phyloP scores from a whole-genome alignment of 2,797 vertebrate genomes.

The Anolis apletophallus region DNA sequence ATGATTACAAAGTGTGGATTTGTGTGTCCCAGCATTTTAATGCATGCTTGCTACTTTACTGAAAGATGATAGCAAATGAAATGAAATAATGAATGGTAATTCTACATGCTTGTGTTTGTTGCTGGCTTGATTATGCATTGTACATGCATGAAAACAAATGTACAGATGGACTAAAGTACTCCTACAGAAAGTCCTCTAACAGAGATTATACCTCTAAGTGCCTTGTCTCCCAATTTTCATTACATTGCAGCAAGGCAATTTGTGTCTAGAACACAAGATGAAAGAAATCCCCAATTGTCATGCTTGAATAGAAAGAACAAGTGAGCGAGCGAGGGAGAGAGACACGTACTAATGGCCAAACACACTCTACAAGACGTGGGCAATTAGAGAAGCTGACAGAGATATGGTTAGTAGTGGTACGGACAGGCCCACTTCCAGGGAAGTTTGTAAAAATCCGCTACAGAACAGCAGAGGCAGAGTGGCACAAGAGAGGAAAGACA shows the following conservation, averaged over 20 bases:
- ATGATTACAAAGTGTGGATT: not conserved
- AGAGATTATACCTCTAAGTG: not conserved
- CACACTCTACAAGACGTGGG: constrained; percentile 51
- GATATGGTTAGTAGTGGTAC: constrained; percentile 76
- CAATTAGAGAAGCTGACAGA: constrained; percentile 56
- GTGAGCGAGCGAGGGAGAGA: constrained; percentile 43
- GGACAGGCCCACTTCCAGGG: constrained; percentile 53
- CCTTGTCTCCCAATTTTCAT: constrained; percentile 30
- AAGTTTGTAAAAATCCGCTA: constrained; percentile 58
- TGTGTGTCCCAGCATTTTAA: not conserved
- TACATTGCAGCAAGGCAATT: constrained; percentile 38
- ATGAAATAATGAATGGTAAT: not conserved
- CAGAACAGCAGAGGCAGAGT: constrained; percentile 57
- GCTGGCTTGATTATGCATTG: constrained; percentile 14
- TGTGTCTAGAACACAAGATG: constrained; percentile 6
- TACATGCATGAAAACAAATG: not conserved
- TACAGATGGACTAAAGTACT: not conserved
- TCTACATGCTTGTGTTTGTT: not conserved
- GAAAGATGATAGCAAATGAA: constrained; percentile 14
- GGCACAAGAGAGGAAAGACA: constrained; percentile 50
- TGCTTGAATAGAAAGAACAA: constrained; percentile 59
- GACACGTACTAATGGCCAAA: constrained; percentile 41
- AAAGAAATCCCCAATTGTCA: constrained; percentile 56
- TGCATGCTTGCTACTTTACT: not conserved
- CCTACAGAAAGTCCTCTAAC: constrained; percentile 14